Evolutionary conservation across 1,140 invertebrate genomes (phyloP).

Genomic region (Rhyacophila brunnea): DNA sequence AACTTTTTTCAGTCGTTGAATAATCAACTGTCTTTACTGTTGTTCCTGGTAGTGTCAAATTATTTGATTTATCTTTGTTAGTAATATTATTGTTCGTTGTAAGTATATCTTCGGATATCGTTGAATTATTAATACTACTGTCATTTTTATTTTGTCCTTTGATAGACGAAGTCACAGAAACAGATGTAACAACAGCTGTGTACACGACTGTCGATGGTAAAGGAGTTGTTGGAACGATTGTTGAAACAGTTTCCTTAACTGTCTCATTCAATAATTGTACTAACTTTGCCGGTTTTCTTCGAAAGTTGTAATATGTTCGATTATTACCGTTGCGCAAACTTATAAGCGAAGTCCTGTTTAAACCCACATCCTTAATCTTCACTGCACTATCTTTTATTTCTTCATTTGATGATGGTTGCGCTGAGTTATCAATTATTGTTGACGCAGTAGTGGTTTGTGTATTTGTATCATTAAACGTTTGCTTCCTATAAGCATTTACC

Average conservation of each 20-base stretch:
- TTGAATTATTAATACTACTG: constrained; percentile 6
- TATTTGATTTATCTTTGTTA: no score
- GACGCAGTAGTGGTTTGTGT: constrained; percentile 40
- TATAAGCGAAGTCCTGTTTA: not conserved
- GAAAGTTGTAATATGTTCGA: constrained; percentile 24
- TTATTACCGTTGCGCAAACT: constrained; percentile 3
- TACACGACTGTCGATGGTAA: constrained; percentile 50
- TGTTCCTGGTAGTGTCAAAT: no score
- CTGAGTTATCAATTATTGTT: constrained; percentile 26
- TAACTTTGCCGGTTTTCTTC: constrained; percentile 27
- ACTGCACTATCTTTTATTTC: not conserved
- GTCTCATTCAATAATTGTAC: constrained; percentile 12
- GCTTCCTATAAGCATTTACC: constrained; percentile 51
- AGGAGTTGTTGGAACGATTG: constrained; percentile 41
- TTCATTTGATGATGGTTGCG: not conserved
- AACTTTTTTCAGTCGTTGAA: constrained; percentile 29
- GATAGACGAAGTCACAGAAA: constrained; percentile 52
- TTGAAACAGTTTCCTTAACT: constrained; percentile 12
- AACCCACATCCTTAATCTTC: not conserved
- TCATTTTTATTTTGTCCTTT: constrained; percentile 51
- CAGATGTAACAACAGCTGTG: constrained; percentile 54
- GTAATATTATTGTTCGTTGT: not conserved
- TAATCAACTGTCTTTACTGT: not conserved
- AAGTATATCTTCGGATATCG: constrained; percentile 36
- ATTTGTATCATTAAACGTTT: constrained; percentile 38